Conservation (phyloP, 1,140 invertebrate genomes). For the Ceratina calcarata region DNA sequence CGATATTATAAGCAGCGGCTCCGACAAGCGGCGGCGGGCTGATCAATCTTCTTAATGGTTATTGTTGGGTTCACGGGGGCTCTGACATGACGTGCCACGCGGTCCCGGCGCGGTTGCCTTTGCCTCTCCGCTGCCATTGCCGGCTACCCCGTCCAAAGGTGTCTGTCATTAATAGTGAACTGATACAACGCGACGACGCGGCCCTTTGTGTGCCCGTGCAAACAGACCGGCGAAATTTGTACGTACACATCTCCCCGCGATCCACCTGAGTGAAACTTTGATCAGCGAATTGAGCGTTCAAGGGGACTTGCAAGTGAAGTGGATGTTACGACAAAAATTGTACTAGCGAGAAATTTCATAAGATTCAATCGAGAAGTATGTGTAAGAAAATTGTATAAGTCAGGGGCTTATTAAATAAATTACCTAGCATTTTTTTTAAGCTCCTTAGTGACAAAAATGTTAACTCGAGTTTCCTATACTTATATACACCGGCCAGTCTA, state of each 20-base stretch:
- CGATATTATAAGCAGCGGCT: conserved; percentile 14
- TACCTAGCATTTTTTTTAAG: too few species aligned
- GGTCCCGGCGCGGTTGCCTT: conserved; percentile 39
- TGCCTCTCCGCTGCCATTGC: background rate
- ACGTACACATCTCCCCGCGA: conserved; percentile 2
- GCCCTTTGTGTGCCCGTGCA: conserved; percentile 12
- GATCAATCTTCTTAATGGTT: conserved; percentile 55
- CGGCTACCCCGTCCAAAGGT: conserved; percentile 23
- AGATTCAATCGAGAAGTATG: too few species aligned
- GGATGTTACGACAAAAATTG: too few species aligned
- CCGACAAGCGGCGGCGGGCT: conserved; percentile 30
- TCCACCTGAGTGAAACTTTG: background rate
- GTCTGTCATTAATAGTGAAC: conserved; percentile 48
- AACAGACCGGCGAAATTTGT: conserved; percentile 40
- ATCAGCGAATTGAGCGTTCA: background rate
- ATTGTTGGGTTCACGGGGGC: conserved; percentile 38
- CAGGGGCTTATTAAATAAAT: too few species aligned
- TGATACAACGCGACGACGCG: conserved; percentile 18
- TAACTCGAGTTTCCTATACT: too few species aligned
- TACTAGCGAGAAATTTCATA: too few species aligned
- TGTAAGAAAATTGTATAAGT: too few species aligned
- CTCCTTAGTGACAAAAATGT: too few species aligned
- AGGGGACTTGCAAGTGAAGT: background rate
- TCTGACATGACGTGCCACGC: conserved; percentile 44
- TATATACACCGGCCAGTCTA: too few species aligned